Conservation (phyloP, 1,140 invertebrate species). For the Aphelenchoides besseyi region DNA sequence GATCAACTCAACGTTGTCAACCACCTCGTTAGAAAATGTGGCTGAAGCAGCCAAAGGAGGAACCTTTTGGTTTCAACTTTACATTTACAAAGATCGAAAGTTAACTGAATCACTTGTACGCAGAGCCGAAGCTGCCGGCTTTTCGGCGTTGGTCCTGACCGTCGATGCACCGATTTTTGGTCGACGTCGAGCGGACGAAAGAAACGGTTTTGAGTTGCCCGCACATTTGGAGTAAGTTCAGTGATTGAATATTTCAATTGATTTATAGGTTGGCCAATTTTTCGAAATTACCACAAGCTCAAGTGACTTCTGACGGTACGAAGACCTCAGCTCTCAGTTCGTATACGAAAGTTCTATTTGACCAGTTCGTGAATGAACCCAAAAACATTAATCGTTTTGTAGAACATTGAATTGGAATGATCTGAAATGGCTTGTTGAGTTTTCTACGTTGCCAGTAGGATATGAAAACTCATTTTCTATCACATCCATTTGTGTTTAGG, state of each 20-base stretch:
- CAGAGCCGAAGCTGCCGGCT: conserved; percentile 79
- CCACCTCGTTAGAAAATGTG: background rate
- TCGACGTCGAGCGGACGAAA: conserved; percentile 73
- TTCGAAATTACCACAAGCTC: conserved; percentile 32
- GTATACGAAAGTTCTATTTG: conserved; percentile 75
- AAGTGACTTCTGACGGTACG: conserved; percentile 49
- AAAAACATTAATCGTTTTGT: too few species aligned
- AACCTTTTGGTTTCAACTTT: conserved; percentile 78
- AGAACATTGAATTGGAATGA: conserved; percentile 80
- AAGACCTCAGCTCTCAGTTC: conserved; percentile 72
- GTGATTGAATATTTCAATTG: conserved; percentile 68
- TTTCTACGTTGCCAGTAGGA: conserved; percentile 39
- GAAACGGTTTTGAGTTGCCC: conserved; percentile 80
- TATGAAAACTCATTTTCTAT: conserved; percentile 3
- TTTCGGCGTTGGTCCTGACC: conserved; percentile 81
- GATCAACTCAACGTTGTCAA: conserved; percentile 28
- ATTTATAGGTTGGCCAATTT: conserved; percentile 64
- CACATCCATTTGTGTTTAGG: conserved; percentile 72
- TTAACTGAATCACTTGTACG: conserved; percentile 73
- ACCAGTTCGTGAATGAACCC: too few species aligned
- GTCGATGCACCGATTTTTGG: conserved; percentile 85
- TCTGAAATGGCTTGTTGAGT: conserved; percentile 72
- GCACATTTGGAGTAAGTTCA: conserved; percentile 72
- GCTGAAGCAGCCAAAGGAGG: background rate
- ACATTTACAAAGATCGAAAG: conserved; percentile 78